Evolutionary conservation across 2,113 vertebrate genomes (phyloP), one percentile per base, ranked within the genome.

Genomic region (Cyprinus carpio): DNA sequence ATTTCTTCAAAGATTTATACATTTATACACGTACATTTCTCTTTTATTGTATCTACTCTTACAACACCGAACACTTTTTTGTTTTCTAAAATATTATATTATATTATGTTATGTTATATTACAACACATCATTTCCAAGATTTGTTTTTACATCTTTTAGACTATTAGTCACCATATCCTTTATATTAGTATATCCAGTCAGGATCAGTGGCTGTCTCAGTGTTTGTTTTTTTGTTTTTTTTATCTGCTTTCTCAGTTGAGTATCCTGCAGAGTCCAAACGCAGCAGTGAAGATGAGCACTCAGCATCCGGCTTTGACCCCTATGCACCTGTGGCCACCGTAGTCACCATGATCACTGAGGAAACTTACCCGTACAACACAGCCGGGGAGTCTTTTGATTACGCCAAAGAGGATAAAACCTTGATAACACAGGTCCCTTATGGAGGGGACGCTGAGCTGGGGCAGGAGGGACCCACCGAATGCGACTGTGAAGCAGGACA

Each of bases 291-390:
- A 15, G 90, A 94, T 74, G 91, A 93, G 56, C 88, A 83, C 25
- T 87, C 86, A 11, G 11, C 88, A 75, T 90, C 93, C 4, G 90
- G 90, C 11, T 92, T 93, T 34, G 90, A 94, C 83, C 87, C 84
- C 8, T 91, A 91, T 18, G 92, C 86, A 1, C 89, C 90, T 2
- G 75, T 49, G 15, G 90, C 91, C 78, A 90, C 91, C 3, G 64
- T 75, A 31, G 92, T 95, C 71, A 94, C 93, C 84, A 94, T 96
- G 93, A 91, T 95, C 78, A 95, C 94, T 0, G 94, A 93, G 85
- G 93, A 94, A 43, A 58, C 84, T 13, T 92, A 91, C 85, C 91
- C 91, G 1, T 95, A 93, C n/a, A 75, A 87, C 72, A 89, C 91
- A 83, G 91, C 91, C 20, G 85, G 90, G 1, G 91, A 94, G 85